phyloP scores from a whole-genome alignment of 2,797 vertebrate genomes.

The Tragelaphus oryx region DNA sequence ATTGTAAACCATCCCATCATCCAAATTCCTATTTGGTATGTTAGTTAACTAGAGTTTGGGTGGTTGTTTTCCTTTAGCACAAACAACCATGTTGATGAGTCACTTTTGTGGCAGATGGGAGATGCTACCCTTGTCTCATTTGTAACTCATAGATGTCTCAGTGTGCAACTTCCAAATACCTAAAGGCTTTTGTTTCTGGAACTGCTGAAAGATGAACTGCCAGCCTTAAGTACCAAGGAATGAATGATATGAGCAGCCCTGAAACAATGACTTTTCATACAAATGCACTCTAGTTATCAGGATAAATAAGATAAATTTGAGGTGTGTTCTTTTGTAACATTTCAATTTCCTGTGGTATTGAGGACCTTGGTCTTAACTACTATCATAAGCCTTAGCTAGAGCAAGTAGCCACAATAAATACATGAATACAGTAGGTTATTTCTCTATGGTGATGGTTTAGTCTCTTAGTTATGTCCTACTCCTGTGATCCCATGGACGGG shows the following conservation, averaged over 20 bases:
- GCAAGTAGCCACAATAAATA: not conserved
- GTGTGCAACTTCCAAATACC: not conserved
- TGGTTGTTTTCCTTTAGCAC: not conserved
- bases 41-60: not conserved
- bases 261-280: not conserved
- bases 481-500: fast-evolving
- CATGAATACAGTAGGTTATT: not conserved
- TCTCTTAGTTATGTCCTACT: not conserved
- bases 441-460: not conserved
- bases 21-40: not conserved
- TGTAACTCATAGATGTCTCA: not conserved
- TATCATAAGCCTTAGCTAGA: not conserved
- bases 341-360: not conserved
- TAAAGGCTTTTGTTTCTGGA: not conserved
- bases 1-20: not conserved
- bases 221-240: not conserved
- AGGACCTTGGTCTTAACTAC: not conserved
- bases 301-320: not conserved
- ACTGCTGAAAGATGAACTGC: not conserved
- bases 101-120: not conserved
- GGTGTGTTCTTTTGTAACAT: not conserved
- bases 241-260: not conserved
- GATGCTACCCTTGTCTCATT: not conserved
- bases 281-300: not conserved
- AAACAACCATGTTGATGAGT: not conserved